Conservation (phyloP, 2,797 vertebrate genomes). For the Melanotaenia pygmaea region DNA sequence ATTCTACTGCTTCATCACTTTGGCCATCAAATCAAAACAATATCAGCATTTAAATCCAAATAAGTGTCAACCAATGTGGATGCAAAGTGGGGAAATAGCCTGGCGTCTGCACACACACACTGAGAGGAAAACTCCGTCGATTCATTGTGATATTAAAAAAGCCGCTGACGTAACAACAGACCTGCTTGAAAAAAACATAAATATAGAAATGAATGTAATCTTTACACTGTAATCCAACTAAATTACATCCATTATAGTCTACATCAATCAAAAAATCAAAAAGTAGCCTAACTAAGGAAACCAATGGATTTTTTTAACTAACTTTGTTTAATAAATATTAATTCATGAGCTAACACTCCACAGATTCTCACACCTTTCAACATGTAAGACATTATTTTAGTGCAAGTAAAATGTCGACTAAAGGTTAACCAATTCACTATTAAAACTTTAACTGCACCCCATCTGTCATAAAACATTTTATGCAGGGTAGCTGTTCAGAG, state of each 20-base stretch:
- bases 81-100: slow-evolving; percentile 28
- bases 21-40: slow-evolving; percentile 66
- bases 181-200: slow-evolving; percentile 11
- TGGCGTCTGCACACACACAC: slow-evolving; percentile 13
- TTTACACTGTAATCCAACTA: neutral
- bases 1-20: slow-evolving; percentile 35
- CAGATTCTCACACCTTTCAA: slow-evolving; percentile 6
- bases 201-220: slow-evolving; percentile 13
- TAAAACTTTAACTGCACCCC: slow-evolving; percentile 40
- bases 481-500: slow-evolving; percentile 19
- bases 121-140: slow-evolving; percentile 27
- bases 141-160: slow-evolving; percentile 2
- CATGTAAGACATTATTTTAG: slow-evolving; percentile 10
- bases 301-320: neutral
- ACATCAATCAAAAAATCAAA: neutral
- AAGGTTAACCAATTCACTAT: slow-evolving; percentile 29
- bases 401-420: slow-evolving; percentile 11
- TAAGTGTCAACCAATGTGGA: slow-evolving; percentile 36
- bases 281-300: neutral
- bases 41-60: slow-evolving; percentile 57
- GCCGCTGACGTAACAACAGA: neutral
- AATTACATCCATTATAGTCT: neutral
- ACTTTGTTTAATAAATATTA: slow-evolving; percentile 11
- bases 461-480: slow-evolving; percentile 27
- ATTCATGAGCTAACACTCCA: slow-evolving; percentile 7